phyloP scores from a whole-genome alignment of 2,888 invertebrate species.

The Macrophya annulata region DNA sequence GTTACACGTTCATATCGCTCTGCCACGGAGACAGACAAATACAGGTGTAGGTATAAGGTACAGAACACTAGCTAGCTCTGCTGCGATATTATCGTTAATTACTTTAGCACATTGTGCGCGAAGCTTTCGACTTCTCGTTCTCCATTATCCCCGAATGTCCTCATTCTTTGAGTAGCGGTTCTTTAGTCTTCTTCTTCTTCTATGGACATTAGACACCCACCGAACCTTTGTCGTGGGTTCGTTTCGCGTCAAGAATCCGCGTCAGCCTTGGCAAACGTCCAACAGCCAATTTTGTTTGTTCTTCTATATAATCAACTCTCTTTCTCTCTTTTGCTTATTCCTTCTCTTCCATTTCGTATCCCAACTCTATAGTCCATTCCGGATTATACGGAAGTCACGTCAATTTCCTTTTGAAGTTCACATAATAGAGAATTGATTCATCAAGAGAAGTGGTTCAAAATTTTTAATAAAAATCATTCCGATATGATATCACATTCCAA shows the following conservation, averaged over 20 bases:
- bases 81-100: conserved; percentile 10
- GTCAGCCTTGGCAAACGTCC: conserved; percentile 48
- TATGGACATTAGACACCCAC: not conserved
- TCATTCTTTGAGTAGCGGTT: not conserved
- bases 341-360: not conserved
- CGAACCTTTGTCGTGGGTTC: conserved; percentile 26
- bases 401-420: not conserved
- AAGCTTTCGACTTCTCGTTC: not conserved
- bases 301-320: conserved; percentile 20
- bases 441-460: not conserved
- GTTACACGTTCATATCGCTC: not conserved
- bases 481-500: too few species aligned
- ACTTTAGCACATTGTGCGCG: not conserved
- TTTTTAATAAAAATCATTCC: too few species aligned
- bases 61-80: not conserved
- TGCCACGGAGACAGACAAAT: not conserved
- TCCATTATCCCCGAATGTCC: conserved; percentile 24
- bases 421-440: not conserved
- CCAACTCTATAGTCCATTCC: not conserved
- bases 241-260: not conserved
- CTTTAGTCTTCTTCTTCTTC: not conserved
- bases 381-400: not conserved
- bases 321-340: not conserved
- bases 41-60: not conserved
- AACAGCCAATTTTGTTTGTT: conserved; percentile 35